These are phyloP conservation scores for Lagria hirta DNA, from an alignment of 2,888 invertebrate genomes.

Conservation along the genomic window DNA sequence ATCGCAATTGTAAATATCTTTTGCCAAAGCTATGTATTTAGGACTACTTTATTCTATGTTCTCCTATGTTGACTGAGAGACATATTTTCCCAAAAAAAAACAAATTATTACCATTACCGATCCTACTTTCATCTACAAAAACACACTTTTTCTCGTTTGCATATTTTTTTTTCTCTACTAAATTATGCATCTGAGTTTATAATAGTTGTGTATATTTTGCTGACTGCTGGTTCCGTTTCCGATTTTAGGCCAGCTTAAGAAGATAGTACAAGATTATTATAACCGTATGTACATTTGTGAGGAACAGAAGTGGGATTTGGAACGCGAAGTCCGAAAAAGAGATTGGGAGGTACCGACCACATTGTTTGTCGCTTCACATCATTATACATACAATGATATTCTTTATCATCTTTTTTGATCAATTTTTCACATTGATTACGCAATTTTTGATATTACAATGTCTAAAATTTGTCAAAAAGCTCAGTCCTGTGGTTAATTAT, in stretches of 20 bases:
- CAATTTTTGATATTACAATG: no score
- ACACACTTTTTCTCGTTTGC: slow-evolving; percentile 17
- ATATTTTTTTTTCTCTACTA: slow-evolving; percentile 12
- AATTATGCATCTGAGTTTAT: slow-evolving; percentile 17
- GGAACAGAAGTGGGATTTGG: slow-evolving; percentile 99
- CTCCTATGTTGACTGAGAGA: slow-evolving; percentile 25
- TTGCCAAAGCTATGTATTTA: slow-evolving; percentile 25
- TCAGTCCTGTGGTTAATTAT: slow-evolving; percentile 39
- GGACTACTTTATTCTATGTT: slow-evolving; percentile 20
- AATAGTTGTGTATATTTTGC: slow-evolving; percentile 35
- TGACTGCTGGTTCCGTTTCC: slow-evolving; percentile 54
- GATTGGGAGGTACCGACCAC: slow-evolving; percentile 91
- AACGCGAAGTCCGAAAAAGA: slow-evolving; percentile 99
- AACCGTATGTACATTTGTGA: slow-evolving; percentile 96
- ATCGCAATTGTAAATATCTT: slow-evolving; percentile 18
- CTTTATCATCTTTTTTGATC: slow-evolving; percentile 12
- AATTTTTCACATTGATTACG: slow-evolving; percentile 12
- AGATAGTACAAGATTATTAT: slow-evolving; percentile 94
- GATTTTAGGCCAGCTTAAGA: slow-evolving; percentile 80
- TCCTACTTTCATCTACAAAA: slow-evolving; percentile 12
- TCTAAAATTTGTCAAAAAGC: slow-evolving; percentile 25
- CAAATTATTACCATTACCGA: slow-evolving; percentile 12
- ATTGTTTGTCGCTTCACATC: slow-evolving; percentile 44
- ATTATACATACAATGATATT: slow-evolving; percentile 30
- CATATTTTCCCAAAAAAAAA: no score